Base-by-base conservation (phyloP, 1,140 invertebrate genomes). In the Liolophura sinensis region DNA sequence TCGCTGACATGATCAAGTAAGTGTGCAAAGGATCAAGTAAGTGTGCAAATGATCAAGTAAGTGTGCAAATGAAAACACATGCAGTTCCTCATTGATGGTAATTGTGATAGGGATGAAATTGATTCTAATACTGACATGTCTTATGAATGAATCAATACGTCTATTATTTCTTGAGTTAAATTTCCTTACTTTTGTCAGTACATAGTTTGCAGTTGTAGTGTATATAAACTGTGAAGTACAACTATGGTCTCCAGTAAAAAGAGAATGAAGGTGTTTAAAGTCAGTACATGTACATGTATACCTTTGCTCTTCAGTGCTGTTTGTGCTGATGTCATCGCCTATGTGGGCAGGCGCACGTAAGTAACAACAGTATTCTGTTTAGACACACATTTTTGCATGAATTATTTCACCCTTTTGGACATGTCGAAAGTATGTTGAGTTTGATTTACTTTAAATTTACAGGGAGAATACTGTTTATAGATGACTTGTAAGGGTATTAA, bases 1-100 rank as follows among this genome's bases (percentile, higher is more conserved):
- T 84, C 18, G 80, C 80, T 27, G 81, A 83, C 67, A 76, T 84
- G 68, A 79, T 82, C 22, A 84, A 84, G 81, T 83, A 74, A 79
- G 75, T 76, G 56, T 50, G 9, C 46, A 7, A 60, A 20, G 24
- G 46, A 49, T 40, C n/a, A n/a, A n/a, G n/a, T n/a, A n/a, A n/a
- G n/a, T n/a, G n/a, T n/a, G n/a, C n/a, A n/a, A n/a, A n/a, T n/a
- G n/a, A n/a, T n/a, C n/a, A n/a, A n/a, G 81, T 83, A 74, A 78
- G 75, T 76, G 59, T 49, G 12, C 47, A 12, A 62, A 27, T 47
- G 31, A 47, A 6, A 62, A 24, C 4, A 27, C 25, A 60, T 52
- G 25, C 31, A 0, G 18, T 24, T 49, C 11, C 12, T n/a, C 51
- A 60, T n/a, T 55, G 15, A 48, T 64, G 20, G 25, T 15, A 48